phyloP scores from a whole-genome alignment of 2,888 invertebrate genomes.

The Drosophila heteroneura region DNA sequence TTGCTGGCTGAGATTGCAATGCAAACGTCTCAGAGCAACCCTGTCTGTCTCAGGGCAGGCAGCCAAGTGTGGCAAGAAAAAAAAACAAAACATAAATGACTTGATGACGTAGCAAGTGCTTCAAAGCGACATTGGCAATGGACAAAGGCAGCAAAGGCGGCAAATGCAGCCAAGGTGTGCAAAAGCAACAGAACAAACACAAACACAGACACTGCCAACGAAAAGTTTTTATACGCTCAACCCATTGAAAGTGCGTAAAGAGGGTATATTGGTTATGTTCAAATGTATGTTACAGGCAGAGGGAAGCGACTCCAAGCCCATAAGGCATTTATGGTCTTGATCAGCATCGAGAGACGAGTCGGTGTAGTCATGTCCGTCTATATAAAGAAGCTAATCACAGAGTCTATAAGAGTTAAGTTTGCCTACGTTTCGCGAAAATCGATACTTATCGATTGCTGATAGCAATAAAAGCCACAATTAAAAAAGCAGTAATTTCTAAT shows the following conservation, averaged over 20 bases:
- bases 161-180: conserved; percentile 53
- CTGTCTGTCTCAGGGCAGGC: conserved; percentile 36
- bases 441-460: too few relatives aligned
- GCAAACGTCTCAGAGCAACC: conserved; percentile 28
- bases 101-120: conserved; percentile 69
- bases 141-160: conserved; percentile 24
- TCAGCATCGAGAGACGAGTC: too few relatives aligned
- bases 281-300: neutral
- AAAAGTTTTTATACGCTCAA: neutral
- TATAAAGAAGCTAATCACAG: neutral
- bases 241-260: neutral
- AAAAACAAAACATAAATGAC: conserved; percentile 54
- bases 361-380: neutral
- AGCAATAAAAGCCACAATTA: neutral
- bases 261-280: neutral
- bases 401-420: neutral
- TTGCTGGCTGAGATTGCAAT: conserved; percentile 62
- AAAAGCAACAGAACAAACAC: conserved; percentile 29
- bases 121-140: conserved; percentile 79
- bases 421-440: too few relatives aligned
- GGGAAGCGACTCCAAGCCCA: neutral
- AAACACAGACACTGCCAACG: neutral
- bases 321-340: neutral
- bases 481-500: neutral
- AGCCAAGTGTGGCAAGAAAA: conserved; percentile 67